phyloP scores from a whole-genome alignment of 2,797 vertebrate genomes.

The Falco concolor region DNA sequence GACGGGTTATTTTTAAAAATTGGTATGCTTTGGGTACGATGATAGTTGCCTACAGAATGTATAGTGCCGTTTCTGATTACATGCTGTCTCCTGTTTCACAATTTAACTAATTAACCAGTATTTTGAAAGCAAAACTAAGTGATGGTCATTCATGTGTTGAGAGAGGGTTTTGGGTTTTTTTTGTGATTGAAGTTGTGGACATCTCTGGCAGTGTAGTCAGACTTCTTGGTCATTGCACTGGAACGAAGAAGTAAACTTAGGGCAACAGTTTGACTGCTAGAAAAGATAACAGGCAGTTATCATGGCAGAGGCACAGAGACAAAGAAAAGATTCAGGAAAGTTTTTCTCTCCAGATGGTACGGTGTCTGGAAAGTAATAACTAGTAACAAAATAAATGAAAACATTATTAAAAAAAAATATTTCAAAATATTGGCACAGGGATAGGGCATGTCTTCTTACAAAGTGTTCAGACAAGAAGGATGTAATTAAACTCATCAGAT shows the following conservation, averaged over 20 bases:
- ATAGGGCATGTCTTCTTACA: background rate
- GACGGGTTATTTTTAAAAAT: background rate
- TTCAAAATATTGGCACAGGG: background rate
- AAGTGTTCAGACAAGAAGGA: background rate
- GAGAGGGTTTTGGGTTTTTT: background rate
- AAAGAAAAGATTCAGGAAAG: background rate
- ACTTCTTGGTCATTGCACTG: background rate
- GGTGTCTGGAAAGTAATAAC: background rate
- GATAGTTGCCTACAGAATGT: background rate
- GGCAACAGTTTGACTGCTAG: background rate
- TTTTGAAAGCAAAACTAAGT: slow-evolving; percentile 32
- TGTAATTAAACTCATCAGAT: background rate
- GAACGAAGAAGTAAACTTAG: background rate
- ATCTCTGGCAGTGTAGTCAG: background rate
- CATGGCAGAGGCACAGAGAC: background rate
- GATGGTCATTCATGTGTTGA: background rate
- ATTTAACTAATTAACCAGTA: background rate
- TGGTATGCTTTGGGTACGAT: background rate
- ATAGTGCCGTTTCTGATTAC: background rate
- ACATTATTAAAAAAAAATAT: background rate
- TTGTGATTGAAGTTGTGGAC: background rate
- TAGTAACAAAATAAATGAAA: background rate
- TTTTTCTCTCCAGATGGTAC: background rate
- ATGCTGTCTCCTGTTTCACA: background rate
- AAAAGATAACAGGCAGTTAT: background rate